Evolutionary conservation across 2,797 vertebrate genomes (phyloP).

Genomic region (Oreortyx pictus): DNA sequence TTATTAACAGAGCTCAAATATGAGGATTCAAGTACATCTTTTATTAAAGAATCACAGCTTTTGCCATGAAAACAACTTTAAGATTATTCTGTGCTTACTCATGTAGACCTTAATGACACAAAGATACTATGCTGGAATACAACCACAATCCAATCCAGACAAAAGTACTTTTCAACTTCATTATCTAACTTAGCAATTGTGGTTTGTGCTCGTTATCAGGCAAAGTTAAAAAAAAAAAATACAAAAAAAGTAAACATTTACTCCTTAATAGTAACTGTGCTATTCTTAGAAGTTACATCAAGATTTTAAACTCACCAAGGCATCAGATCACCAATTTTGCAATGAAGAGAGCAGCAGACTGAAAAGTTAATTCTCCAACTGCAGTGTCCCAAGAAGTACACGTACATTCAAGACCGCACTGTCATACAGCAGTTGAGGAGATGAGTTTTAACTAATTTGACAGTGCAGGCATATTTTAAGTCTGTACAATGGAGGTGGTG

Average conservation of each 20-base stretch:
- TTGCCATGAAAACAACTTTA: conserved; percentile 6
- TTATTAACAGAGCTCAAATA: background rate
- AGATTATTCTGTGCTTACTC: conserved; percentile 27
- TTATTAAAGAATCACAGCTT: conserved; percentile 44
- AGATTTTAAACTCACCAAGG: background rate
- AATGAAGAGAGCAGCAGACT: background rate
- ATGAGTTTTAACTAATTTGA: background rate
- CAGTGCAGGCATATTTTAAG: background rate
- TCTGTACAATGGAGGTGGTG: background rate
- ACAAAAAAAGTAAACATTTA: conserved; percentile 3
- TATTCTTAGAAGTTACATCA: background rate
- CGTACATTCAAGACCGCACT: background rate
- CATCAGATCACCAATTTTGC: background rate
- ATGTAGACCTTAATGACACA: background rate
- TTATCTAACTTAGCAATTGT: background rate
- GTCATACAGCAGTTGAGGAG: background rate
- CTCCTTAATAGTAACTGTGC: background rate
- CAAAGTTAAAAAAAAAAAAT: background rate
- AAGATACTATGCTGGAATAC: background rate
- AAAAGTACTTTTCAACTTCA: background rate
- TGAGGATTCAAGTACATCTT: conserved; percentile 54
- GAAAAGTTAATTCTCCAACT: background rate
- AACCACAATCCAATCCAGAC: background rate
- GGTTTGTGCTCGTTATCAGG: conserved; percentile 42
- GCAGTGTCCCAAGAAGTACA: background rate